phyloP scores from a whole-genome alignment of 2,888 invertebrate genomes.

The Myathropa florea region DNA sequence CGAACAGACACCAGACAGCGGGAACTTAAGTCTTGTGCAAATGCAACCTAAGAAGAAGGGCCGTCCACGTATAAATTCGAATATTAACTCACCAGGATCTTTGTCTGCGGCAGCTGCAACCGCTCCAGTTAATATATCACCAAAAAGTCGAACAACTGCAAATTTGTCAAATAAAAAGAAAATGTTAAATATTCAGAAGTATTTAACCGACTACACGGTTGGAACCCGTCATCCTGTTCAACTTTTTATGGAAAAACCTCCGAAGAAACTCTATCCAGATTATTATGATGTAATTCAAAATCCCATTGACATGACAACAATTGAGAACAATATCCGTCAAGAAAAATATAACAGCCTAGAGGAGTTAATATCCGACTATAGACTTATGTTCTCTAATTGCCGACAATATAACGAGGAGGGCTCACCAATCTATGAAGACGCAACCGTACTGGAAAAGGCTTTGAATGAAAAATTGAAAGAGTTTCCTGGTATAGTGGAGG shows the following conservation, averaged over 20 bases:
- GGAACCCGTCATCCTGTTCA: slow-evolving; percentile 93
- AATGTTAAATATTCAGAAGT: slow-evolving; percentile 90
- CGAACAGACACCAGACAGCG: slow-evolving; percentile 58
- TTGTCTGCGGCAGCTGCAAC: slow-evolving; percentile 72
- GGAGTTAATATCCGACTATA: slow-evolving; percentile 92
- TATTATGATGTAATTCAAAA: slow-evolving; percentile 96
- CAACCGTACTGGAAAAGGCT: slow-evolving; percentile 91
- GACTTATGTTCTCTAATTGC: slow-evolving; percentile 98
- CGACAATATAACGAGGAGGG: slow-evolving; percentile 98
- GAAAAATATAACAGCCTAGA: slow-evolving; percentile 91
- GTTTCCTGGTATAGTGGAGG: slow-evolving; percentile 84
- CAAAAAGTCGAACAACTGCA: slow-evolving; percentile 78
- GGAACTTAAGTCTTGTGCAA: slow-evolving; percentile 74
- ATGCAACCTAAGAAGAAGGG: slow-evolving; percentile 77
- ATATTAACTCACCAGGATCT: slow-evolving; percentile 73
- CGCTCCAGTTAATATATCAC: slow-evolving; percentile 73
- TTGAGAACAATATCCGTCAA: slow-evolving; percentile 93
- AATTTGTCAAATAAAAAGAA: slow-evolving; percentile 85
- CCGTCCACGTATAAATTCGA: slow-evolving; percentile 76
- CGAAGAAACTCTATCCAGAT: slow-evolving; percentile 95
- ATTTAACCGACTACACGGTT: slow-evolving; percentile 85
- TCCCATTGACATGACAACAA: slow-evolving; percentile 97
- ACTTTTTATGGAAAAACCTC: slow-evolving; percentile 98
- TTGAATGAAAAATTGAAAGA: slow-evolving; percentile 91
- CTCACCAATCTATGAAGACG: slow-evolving; percentile 97